phyloP scores from a whole-genome alignment of 92 coral and sea anemone species.

The Epizoanthus fatuus region DNA sequence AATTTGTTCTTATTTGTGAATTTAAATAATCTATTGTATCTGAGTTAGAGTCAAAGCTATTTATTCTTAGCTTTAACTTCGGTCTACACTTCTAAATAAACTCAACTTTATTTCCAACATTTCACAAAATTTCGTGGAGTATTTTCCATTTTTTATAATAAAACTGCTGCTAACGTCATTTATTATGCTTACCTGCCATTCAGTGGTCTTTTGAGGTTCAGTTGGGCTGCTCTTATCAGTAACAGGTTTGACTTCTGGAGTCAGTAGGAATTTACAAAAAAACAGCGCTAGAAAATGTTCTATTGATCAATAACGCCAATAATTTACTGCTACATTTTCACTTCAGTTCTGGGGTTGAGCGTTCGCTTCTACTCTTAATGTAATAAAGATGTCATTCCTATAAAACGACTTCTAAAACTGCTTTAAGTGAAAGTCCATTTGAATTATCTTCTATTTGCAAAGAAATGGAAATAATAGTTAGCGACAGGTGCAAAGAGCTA shows the following conservation, averaged over 20 bases:
- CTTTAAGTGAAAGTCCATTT: conserved; percentile 10
- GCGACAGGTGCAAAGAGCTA: conserved; percentile 6
- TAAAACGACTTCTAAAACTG: background rate
- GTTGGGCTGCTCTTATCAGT: background rate
- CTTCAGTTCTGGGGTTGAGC: background rate
- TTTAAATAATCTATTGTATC: no score
- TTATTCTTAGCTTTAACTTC: no score
- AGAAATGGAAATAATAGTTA: background rate
- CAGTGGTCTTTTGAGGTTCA: background rate
- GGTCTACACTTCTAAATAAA: background rate
- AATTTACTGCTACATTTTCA: background rate
- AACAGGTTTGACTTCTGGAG: background rate
- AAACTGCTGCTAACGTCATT: no score
- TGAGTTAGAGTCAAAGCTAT: no score
- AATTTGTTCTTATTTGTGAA: no score
- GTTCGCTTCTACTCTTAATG: background rate
- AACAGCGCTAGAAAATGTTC: background rate
- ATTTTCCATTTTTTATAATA: background rate
- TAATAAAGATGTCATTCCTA: conserved; percentile 17
- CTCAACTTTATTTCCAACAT: background rate
- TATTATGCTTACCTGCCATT: background rate
- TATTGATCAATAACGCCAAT: background rate
- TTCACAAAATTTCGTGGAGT: background rate
- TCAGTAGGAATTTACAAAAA: background rate
- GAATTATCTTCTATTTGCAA: background rate